These are phyloP conservation scores for Lasioglossum figueresi DNA, from an alignment of 2,888 invertebrate species.

Conservation along the genomic window DNA sequence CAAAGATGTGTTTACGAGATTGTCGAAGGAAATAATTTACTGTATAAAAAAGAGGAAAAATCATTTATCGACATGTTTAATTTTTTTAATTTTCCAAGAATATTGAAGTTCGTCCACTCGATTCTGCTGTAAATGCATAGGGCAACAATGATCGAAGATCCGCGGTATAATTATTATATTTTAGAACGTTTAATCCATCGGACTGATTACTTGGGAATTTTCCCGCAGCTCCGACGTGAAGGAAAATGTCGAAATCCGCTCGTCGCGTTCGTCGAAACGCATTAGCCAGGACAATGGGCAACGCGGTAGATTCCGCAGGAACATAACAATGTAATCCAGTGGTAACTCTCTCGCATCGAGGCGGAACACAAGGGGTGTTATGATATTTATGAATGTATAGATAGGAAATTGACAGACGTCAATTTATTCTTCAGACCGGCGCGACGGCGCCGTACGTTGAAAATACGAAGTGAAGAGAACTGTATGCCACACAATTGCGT, in stretches of 20 bases:
- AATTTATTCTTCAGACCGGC: constrained; percentile 33
- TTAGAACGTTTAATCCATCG: not conserved
- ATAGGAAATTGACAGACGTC: constrained; percentile 45
- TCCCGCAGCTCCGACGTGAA: not conserved
- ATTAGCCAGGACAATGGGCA: not conserved
- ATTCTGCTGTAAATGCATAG: too few relatives aligned
- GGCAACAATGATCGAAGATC: too few relatives aligned
- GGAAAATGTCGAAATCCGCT: not conserved
- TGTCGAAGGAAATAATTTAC: too few relatives aligned
- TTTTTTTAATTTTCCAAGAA: too few relatives aligned
- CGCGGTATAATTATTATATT: not conserved
- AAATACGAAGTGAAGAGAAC: constrained; percentile 42
- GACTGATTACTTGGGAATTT: not conserved
- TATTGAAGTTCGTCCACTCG: too few relatives aligned
- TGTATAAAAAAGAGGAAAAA: too few relatives aligned
- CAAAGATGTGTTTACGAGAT: too few relatives aligned
- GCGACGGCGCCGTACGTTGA: not conserved
- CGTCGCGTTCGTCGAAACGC: not conserved
- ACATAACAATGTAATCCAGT: constrained; percentile 9
- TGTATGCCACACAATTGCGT: constrained; percentile 57
- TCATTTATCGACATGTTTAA: too few relatives aligned
- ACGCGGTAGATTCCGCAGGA: not conserved
- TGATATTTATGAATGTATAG: constrained; percentile 27
- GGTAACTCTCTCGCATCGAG: not conserved
- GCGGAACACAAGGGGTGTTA: constrained; percentile 22